Percentiles rank a stretch among this genome's conserved stretches.
Conservation (phyloP, 2,113 vertebrate species). For the Neopipo cinnamomea region DNA sequence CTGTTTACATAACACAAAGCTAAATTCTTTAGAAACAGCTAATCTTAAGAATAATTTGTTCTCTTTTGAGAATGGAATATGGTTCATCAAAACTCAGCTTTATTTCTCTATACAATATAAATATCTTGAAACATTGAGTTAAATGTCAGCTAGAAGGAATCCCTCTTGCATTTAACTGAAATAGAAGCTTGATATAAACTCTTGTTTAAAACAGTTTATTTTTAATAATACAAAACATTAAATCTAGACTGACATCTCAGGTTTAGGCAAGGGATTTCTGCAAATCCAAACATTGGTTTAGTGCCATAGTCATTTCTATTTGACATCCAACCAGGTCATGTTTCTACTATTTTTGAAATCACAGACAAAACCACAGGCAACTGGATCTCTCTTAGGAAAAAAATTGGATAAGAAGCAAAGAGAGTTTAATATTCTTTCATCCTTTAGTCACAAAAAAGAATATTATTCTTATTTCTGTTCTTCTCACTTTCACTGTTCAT, state of each 20-base stretch:
- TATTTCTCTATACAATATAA: background rate
- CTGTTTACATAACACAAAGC: background rate
- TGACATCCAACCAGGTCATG: background rate
- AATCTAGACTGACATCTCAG: background rate
- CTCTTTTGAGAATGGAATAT: background rate
- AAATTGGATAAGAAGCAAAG: background rate
- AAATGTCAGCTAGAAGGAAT: background rate
- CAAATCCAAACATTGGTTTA: background rate
- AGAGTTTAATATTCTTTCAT: slow-evolving; percentile 6
- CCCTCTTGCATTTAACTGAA: background rate
- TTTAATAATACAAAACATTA: background rate
- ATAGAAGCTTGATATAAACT: background rate
- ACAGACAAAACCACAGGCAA: slow-evolving; percentile 49
- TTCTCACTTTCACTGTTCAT: background rate
- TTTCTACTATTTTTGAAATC: slow-evolving; percentile 44
- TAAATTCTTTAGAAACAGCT: background rate
- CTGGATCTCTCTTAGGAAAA: slow-evolving; percentile 43
- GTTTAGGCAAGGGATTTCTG: background rate
- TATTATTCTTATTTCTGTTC: slow-evolving; percentile 15
- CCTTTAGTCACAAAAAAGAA: background rate
- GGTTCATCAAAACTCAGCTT: background rate
- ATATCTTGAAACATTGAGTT: background rate
- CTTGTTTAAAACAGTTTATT: background rate
- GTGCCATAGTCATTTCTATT: background rate
- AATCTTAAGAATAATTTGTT: background rate